Evolutionary conservation across 2,888 invertebrate species (phyloP).

Genomic region (Hyles lineata): DNA sequence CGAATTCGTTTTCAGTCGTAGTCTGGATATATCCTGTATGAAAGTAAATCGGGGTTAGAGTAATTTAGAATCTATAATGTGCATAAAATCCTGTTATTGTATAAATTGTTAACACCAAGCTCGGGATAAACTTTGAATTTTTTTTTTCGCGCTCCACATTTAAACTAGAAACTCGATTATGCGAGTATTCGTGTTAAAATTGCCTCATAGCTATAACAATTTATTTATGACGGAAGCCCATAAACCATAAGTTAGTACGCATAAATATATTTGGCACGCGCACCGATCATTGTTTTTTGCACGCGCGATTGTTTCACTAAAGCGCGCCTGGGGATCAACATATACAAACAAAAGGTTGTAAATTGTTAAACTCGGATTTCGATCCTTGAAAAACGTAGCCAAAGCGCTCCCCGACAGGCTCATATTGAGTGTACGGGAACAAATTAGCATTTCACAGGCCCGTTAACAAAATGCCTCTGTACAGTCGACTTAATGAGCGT

Average conservation of each 20-base stretch:
- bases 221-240: slow-evolving; percentile 8
- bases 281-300: slow-evolving; percentile 44
- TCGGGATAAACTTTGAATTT: neutral
- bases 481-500: slow-evolving; percentile 75
- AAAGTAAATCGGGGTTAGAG: neutral
- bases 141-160: slow-evolving; percentile 5
- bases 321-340: slow-evolving; percentile 53
- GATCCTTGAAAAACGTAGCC: slow-evolving; percentile 64
- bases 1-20: too few relatives aligned
- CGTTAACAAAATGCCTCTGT: slow-evolving; percentile 70
- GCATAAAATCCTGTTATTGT: neutral
- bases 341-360: slow-evolving; percentile 65
- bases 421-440: slow-evolving; percentile 77
- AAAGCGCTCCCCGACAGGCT: slow-evolving; percentile 66
- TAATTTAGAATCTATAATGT: neutral
- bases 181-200: neutral
- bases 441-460: slow-evolving; percentile 82
- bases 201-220: slow-evolving; percentile 1
- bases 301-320: slow-evolving; percentile 44
- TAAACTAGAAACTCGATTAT: slow-evolving; percentile 2
- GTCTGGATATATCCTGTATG: neutral
- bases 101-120: neutral
- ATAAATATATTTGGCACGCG: slow-evolving; percentile 41
- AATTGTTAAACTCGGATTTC: slow-evolving; percentile 59
- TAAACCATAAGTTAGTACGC: slow-evolving; percentile 27